Percentiles rank a stretch among this genome's conserved stretches.
phyloP scores from a whole-genome alignment of 2,113 vertebrate species.

The Monarcha castaneiventris region DNA sequence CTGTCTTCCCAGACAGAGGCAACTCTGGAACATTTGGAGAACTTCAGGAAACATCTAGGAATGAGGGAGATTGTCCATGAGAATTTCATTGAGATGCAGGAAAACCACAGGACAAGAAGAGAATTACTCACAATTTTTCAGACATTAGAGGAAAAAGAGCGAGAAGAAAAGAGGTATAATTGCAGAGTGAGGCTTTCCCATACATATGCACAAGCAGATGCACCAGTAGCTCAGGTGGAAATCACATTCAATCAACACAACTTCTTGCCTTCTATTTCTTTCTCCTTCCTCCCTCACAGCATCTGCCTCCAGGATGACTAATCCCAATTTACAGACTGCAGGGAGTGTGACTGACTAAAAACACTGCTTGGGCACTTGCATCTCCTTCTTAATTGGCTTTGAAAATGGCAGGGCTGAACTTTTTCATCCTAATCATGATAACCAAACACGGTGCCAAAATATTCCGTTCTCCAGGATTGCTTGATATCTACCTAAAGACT shows the following conservation, averaged over 20 bases:
- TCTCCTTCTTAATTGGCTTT: background rate
- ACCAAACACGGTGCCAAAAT: background rate
- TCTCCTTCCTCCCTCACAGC: background rate
- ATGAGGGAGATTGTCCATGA: background rate
- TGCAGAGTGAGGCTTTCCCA: background rate
- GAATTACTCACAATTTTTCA: background rate
- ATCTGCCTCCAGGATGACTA: background rate
- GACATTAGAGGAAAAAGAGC: background rate
- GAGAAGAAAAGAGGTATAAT: background rate
- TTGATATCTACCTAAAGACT: background rate
- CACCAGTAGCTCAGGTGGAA: background rate
- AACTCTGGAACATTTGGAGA: background rate
- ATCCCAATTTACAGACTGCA: background rate
- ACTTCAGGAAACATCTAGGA: background rate
- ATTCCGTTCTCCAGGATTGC: background rate
- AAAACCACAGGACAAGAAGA: background rate
- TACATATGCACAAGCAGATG: background rate
- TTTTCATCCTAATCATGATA: background rate
- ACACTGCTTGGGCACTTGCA: background rate
- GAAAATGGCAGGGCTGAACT: background rate
- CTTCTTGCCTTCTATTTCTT: background rate
- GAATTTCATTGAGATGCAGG: background rate
- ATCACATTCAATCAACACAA: background rate
- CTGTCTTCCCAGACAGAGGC: background rate
- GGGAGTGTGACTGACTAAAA: background rate